Conservation (phyloP, 2,113 vertebrate species). For the Pterocles gutturalis region DNA sequence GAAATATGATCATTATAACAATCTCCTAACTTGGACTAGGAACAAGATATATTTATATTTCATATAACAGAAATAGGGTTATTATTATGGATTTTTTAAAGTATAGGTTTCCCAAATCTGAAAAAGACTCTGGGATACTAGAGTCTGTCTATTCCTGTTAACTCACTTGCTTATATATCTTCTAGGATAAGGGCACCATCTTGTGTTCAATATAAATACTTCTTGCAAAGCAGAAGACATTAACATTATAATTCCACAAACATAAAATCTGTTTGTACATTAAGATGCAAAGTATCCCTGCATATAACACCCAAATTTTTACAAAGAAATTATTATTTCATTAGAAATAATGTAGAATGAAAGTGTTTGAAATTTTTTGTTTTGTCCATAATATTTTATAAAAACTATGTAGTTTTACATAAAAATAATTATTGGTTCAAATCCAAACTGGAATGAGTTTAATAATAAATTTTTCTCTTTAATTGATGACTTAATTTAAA, state of each 20-base stretch:
- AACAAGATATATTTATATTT: background rate
- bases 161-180: background rate
- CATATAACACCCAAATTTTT: background rate
- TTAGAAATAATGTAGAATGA: background rate
- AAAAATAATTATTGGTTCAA: background rate
- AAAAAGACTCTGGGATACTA: background rate
- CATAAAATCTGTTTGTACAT: background rate
- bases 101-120: background rate
- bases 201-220: constrained; percentile 43
- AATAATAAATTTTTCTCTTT: background rate
- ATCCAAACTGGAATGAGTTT: background rate
- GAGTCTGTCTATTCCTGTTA: background rate
- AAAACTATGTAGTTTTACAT: background rate
- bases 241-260: background rate
- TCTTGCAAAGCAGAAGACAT: background rate
- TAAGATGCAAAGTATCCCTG: background rate
- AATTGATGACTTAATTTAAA: background rate
- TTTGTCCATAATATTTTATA: background rate
- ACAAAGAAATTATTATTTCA: background rate
- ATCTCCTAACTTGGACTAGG: background rate
- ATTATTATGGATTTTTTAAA: background rate
- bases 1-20: background rate
- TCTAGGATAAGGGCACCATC: constrained; percentile 57
- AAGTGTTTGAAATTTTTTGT: background rate
- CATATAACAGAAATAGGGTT: background rate